phyloP scores from a whole-genome alignment of 2,797 vertebrate genomes.

The Enoplosus armatus region DNA sequence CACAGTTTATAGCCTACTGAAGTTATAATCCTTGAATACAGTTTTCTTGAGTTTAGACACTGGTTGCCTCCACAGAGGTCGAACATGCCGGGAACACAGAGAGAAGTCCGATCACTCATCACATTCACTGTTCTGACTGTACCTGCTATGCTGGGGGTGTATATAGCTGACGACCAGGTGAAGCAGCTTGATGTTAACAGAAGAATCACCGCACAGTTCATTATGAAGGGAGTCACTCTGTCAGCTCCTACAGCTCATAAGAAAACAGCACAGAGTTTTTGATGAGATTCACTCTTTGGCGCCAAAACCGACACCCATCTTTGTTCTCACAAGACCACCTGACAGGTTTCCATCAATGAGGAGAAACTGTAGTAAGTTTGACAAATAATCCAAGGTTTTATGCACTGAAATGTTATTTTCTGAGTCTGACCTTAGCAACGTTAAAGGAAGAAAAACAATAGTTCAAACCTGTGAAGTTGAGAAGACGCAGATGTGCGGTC shows the following conservation, averaged over 20 bases:
- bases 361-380: not conserved
- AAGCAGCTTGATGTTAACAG: constrained; percentile 68
- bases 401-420: too few species aligned
- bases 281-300: not conserved
- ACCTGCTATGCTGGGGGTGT: constrained; percentile 73
- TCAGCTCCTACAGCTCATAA: constrained; percentile 48
- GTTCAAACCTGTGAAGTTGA: constrained; percentile 62
- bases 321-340: not conserved
- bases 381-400: not conserved
- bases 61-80: too few species aligned
- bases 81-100: too few species aligned
- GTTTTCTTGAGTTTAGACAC: too few species aligned
- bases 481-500: constrained; percentile 36
- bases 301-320: not conserved
- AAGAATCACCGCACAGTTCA: constrained; percentile 72
- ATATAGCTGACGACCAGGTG: constrained; percentile 61
- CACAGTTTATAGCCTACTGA: too few species aligned
- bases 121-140: constrained; percentile 5
- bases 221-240: constrained; percentile 51
- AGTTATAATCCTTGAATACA: too few species aligned
- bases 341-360: not conserved
- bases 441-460: not conserved
- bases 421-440: not conserved
- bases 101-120: too few species aligned
- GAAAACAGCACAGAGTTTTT: constrained; percentile 4